Evolutionary conservation across 2,888 invertebrate genomes (phyloP), one percentile per base, ranked within the genome.

Genomic region (Chrysina gloriosa): DNA sequence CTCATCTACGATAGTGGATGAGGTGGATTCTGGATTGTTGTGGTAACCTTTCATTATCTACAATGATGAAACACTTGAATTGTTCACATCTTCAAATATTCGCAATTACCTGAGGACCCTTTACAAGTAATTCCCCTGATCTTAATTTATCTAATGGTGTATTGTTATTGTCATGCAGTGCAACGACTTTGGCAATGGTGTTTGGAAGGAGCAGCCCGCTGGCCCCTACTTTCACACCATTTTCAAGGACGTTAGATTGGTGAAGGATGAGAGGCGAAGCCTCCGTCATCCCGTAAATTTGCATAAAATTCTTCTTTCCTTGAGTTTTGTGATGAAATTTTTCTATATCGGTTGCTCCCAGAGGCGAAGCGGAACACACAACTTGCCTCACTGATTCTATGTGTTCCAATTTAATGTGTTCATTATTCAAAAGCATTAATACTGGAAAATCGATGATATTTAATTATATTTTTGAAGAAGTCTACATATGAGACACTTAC

Each of bases 41-140:
- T 87, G 86, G 78, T 95, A 95, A 0, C 93, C 76, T 58, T 75
- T 75, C 92, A 94, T 94, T 1, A 93, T 83, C 63, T 31, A 29
- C 48, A 93, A 92, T 0, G 92, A 63, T n/a, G n/a, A n/a, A n/a
- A n/a, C n/a, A n/a, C n/a, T n/a, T n/a, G n/a, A n/a, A n/a, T n/a
- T n/a, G n/a, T n/a, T n/a, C n/a, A n/a, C n/a, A n/a, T 11, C 7
- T 58, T 19, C 27, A 31, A 34, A 14, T 23, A 36, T n/a, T 25
- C 25, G 5, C 1, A 4, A 36, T 11, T 23, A 74, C 88, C 82
- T 93, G 92, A 0, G 93, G 93, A 0, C 94, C 94, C 47, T 87
- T 86, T 1, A 92, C 82, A 65, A 89, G 86, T 4, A 94, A 79
- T 79, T 95, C 94, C 0, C 95, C 95, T 11, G 83, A 83, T 84